Evolutionary conservation across 2,797 vertebrate genomes (phyloP).

Genomic region (Heterohyrax brucei): DNA sequence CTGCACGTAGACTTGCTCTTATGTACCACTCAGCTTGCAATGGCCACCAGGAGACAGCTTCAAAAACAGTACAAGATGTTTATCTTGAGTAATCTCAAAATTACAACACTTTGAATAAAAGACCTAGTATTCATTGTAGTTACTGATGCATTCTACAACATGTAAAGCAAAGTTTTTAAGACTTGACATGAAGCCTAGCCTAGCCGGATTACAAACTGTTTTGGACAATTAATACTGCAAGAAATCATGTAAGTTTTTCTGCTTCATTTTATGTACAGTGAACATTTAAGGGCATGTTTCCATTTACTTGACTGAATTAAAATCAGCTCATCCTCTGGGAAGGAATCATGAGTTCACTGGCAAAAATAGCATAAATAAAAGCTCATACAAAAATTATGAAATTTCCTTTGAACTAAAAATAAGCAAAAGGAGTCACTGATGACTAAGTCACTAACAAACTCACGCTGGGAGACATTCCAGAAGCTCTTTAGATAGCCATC

Average conservation of each 20-base stretch:
- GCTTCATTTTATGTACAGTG: conserved; percentile 39
- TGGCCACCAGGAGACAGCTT: not conserved
- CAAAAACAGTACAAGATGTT: not conserved
- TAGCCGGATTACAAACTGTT: conserved; percentile 62
- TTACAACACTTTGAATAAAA: not conserved
- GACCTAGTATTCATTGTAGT: not conserved
- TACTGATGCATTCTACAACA: not conserved
- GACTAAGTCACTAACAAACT: conserved; percentile 86
- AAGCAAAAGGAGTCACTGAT: conserved; percentile 82
- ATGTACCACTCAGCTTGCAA: not conserved
- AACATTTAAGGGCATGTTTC: conserved; percentile 81
- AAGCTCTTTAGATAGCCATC: conserved; percentile 70
- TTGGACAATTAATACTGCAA: conserved; percentile 63
- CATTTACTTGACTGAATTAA: conserved; percentile 84
- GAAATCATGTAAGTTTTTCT: conserved; percentile 39
- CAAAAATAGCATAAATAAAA: conserved; percentile 77
- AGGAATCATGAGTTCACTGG: conserved; percentile 79
- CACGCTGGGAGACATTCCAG: conserved; percentile 70
- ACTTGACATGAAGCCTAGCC: conserved; percentile 47
- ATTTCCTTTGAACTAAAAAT: conserved; percentile 85
- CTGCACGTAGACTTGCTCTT: not conserved
- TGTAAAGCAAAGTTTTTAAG: conserved; percentile 33
- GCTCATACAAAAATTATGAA: conserved; percentile 82
- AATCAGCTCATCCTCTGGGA: conserved; percentile 84
- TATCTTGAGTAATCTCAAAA: conserved; percentile 44